Base-by-base conservation (phyloP, 2,888 invertebrate species). In the Tetanocera ferruginea region DNA sequence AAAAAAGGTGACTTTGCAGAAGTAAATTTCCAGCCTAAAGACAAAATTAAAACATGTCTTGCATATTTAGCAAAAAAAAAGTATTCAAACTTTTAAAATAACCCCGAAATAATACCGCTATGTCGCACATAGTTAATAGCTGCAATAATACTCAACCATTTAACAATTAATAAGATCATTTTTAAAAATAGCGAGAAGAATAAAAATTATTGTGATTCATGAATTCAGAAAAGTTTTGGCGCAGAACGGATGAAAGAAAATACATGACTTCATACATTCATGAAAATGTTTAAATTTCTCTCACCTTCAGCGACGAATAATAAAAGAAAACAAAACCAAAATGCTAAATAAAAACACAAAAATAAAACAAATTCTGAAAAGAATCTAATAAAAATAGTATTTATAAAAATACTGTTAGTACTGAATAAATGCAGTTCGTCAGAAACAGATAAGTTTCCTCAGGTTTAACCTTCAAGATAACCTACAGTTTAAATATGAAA, bases 161-260 rank as follows among this genome's bases (percentile, higher is more conserved):
- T 17, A 37, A 37, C 37, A 57, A 72, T 9, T 31, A 14, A 72
- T 23, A 55, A 31, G 23, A 37, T 43, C 72, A 72, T n/a, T 72
- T 57, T 72, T 72, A 72, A 37, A 55, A 72, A 72, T 72, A 72
- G 31, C 55, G 9, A 23, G 17, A 19, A 31, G 23, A 34, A 43
- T 37, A 57, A 34, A 60, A 19, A 28, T 60, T 60, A 11, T 17
- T n/a, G 2, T 6, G 25, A 69, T n/a, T 23, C 25, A 14, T 4
- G 14, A 14, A 69, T 49, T 51, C 25, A 19, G 17, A 23, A 28
- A 69, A 49, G 25, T 3, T 11, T 49, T 49, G 69, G 69, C 69
- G 23, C 67, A 25, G 17, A 69, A 23, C 11, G 51, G 23, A 69
- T 19, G 69, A 25, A 51, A 28, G 4, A 4, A 23, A 19, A 37